Percentiles rank a stretch among this genome's conserved stretches.
Conservation (phyloP, 2,888 invertebrate genomes). For the Sphaeridia pumilis region DNA sequence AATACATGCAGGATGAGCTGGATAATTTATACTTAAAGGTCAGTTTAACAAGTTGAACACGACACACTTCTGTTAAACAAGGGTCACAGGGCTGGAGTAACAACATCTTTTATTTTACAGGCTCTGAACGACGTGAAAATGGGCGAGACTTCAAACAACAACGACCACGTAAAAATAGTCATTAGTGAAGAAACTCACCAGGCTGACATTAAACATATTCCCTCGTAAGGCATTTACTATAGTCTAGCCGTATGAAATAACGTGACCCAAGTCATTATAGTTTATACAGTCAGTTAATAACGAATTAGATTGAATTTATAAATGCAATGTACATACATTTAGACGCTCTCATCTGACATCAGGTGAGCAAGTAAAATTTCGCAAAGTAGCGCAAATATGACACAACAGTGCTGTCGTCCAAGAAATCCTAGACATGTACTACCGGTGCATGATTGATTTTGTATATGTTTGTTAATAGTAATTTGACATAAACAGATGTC, state of each 20-base stretch:
- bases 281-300: neutral
- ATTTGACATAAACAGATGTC: too few relatives aligned
- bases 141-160: slow-evolving; percentile 12
- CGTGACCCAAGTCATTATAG: neutral
- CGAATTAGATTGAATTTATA: slow-evolving; percentile 1
- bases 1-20: slow-evolving; percentile 30
- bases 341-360: too few relatives aligned
- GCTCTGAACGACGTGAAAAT: slow-evolving; percentile 3
- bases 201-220: neutral
- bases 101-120: slow-evolving; percentile 2
- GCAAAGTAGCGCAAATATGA: too few relatives aligned
- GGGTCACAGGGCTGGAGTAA: neutral
- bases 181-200: slow-evolving; percentile 4
- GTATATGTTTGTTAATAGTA: neutral
- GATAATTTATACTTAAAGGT: slow-evolving; percentile 27
- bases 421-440: neutral
- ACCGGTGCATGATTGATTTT: neutral
- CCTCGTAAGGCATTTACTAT: neutral
- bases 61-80: neutral
- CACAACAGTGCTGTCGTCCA: neutral
- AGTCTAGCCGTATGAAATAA: too few relatives aligned
- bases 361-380: too few relatives aligned
- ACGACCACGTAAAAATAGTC: slow-evolving; percentile 14
- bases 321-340: neutral
- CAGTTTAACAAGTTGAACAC: neutral